Percentiles rank a stretch among this genome's conserved stretches.
These are phyloP conservation scores for Phoxinus phoxinus DNA, from an alignment of 2,113 vertebrate species.

Conservation along the genomic window DNA sequence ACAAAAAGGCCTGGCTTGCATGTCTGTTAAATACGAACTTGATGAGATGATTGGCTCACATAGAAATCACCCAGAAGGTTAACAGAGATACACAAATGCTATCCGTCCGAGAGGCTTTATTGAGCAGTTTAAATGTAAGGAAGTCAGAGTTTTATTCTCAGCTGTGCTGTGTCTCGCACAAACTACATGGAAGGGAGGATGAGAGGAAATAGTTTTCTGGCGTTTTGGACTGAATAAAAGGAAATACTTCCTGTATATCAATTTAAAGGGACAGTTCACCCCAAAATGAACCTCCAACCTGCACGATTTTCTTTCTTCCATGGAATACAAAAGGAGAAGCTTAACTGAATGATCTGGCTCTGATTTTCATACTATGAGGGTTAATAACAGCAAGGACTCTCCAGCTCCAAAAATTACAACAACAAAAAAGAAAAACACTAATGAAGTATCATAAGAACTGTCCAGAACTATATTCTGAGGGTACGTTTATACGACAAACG, in stretches of 20 bases:
- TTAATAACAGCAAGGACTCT: background rate
- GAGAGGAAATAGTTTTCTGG: constrained; percentile 71
- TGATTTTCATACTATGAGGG: too few species aligned
- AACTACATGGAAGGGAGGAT: constrained; percentile 62
- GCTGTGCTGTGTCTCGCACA: constrained; percentile 62
- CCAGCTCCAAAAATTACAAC: background rate
- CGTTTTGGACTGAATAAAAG: constrained; percentile 43
- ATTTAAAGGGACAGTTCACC: constrained; percentile 31
- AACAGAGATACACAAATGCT: background rate
- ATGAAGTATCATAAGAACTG: background rate
- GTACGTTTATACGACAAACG: too few species aligned
- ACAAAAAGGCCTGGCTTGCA: background rate
- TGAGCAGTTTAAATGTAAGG: background rate
- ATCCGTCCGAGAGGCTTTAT: background rate
- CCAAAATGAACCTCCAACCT: background rate
- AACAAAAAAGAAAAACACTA: background rate
- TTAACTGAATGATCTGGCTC: background rate
- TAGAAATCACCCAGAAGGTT: background rate
- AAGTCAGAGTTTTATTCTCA: background rate
- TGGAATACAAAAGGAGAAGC: background rate
- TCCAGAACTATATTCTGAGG: background rate
- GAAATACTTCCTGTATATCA: constrained; percentile 42
- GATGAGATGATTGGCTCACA: background rate
- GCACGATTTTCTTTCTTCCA: background rate
- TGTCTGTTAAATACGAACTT: constrained; percentile 33